Evolutionary conservation across 1,140 invertebrate genomes (phyloP).

Genomic region (Vanessa tameamea): DNA sequence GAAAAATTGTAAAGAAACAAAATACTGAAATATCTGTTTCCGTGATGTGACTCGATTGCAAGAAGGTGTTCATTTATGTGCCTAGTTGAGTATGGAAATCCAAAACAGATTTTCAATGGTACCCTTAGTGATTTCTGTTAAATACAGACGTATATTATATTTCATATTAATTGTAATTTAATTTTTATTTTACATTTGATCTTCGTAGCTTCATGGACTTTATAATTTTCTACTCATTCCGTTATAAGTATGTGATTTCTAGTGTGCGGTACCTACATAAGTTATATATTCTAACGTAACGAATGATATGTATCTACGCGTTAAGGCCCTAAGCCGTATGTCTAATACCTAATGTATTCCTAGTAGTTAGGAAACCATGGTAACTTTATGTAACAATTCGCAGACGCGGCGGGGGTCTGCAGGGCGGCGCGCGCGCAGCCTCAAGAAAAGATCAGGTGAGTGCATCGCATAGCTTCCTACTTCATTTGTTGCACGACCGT

Average conservation of each 20-base stretch:
- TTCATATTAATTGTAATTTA: no score
- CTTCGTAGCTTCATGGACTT: no score
- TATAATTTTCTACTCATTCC: no score
- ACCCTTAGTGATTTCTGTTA: no score
- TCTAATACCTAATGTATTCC: not conserved
- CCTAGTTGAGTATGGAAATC: no score
- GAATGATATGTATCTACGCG: not conserved
- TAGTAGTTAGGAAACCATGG: not conserved
- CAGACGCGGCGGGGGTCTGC: constrained; percentile 60
- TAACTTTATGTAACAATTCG: constrained; percentile 40
- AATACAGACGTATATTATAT: no score
- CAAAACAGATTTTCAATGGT: no score
- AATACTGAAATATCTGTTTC: no score
- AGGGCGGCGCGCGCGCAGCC: constrained; percentile 62
- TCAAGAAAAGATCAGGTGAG: constrained; percentile 73
- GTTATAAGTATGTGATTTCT: not conserved
- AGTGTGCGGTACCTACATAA: not conserved
- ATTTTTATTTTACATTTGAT: no score
- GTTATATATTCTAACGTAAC: not conserved
- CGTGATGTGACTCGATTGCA: no score
- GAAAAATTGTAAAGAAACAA: no score
- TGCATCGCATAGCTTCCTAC: constrained; percentile 56
- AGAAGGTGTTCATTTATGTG: no score
- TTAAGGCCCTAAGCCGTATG: not conserved
- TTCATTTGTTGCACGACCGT: constrained; percentile 53